Conservation (phyloP, 2,888 invertebrate genomes). For the Azorinus chamasolen region DNA sequence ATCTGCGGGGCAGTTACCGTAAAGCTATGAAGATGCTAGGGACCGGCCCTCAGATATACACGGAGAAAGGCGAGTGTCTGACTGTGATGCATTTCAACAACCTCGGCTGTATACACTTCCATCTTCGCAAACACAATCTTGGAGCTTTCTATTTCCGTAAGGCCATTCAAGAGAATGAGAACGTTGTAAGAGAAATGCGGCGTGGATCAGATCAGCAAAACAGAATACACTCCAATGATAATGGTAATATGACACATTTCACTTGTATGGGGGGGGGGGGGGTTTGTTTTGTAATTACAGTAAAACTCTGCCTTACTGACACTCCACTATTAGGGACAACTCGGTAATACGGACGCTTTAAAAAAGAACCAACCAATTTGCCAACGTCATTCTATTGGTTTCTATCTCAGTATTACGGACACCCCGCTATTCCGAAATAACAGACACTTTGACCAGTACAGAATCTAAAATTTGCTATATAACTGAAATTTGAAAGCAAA, state of each 20-base stretch:
- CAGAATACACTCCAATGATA: conserved; percentile 1
- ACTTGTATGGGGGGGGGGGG: too few relatives aligned
- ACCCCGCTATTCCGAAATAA: too few relatives aligned
- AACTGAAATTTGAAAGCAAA: too few relatives aligned
- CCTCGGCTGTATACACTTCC: conserved; percentile 93
- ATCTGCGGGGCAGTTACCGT: conserved; percentile 89
- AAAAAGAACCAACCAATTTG: too few relatives aligned
- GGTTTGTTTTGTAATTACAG: too few relatives aligned
- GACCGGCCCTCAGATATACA: conserved; percentile 72
- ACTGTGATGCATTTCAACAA: conserved; percentile 92
- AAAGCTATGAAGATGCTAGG: conserved; percentile 89
- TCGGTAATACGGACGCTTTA: too few relatives aligned
- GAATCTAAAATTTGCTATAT: too few relatives aligned
- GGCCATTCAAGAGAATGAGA: conserved; percentile 92
- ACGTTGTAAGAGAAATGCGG: conserved; percentile 78
- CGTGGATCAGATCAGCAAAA: conserved; percentile 71
- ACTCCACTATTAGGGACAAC: too few relatives aligned
- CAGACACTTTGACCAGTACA: too few relatives aligned
- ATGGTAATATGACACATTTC: neutral
- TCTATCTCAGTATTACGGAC: too few relatives aligned
- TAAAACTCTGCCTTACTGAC: too few relatives aligned
- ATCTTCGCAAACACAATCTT: conserved; percentile 93
- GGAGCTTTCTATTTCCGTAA: conserved; percentile 93
- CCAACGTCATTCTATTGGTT: too few relatives aligned
- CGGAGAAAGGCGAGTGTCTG: conserved; percentile 89